Percentiles rank a stretch among this genome's conserved stretches.
Evolutionary conservation across 2,888 invertebrate species (phyloP).

Genomic region (Lottia gigantea): DNA sequence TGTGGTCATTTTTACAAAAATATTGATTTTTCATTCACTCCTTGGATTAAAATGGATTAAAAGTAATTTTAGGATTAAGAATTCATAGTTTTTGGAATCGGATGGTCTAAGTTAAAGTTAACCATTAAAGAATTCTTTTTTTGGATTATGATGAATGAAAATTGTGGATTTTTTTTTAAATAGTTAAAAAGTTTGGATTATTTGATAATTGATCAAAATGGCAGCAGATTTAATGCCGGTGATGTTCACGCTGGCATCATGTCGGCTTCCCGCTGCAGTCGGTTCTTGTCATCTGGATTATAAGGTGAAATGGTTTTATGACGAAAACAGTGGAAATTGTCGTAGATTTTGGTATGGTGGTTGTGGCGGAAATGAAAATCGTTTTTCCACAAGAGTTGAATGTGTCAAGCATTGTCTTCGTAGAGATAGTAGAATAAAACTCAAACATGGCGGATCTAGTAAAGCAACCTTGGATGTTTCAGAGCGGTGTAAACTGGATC

Average conservation of each 20-base stretch:
- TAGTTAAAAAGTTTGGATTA: no score
- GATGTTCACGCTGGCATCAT: conserved; percentile 24
- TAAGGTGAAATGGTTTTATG: not conserved
- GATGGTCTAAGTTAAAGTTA: no score
- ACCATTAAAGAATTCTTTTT: no score
- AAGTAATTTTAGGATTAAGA: no score
- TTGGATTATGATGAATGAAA: no score
- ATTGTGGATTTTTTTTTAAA: no score
- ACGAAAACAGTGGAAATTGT: conserved; percentile 67
- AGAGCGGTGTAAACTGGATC: conserved; percentile 71
- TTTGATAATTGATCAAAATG: not conserved
- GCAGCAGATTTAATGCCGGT: conserved; percentile 23
- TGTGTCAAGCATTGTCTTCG: conserved; percentile 1
- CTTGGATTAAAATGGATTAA: no score
- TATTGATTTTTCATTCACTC: no score
- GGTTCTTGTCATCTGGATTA: conserved; percentile 15
- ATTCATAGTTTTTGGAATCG: no score
- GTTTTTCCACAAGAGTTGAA: conserved; percentile 53
- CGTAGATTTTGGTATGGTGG: conserved; percentile 78
- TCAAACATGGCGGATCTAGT: conserved; percentile 20
- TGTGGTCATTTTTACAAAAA: no score
- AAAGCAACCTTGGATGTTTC: conserved; percentile 75
- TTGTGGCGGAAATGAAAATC: conserved; percentile 75
- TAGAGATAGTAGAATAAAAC: not conserved
- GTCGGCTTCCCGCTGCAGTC: conserved; percentile 20